Evolutionary conservation across 2,888 invertebrate species (phyloP).

Genomic region (Apamea crenata): DNA sequence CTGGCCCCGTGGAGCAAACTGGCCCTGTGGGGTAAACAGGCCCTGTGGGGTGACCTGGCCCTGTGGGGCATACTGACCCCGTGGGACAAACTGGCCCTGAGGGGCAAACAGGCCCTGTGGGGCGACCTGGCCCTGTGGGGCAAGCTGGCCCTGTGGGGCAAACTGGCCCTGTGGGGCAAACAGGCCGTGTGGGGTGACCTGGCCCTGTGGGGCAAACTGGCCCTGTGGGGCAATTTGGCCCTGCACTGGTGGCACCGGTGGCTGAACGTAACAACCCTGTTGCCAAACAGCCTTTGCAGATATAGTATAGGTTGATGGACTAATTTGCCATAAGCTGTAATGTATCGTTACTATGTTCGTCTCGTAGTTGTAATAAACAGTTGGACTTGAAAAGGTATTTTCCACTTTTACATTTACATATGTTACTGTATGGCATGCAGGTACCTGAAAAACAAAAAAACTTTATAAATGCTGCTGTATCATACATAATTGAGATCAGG

Average conservation of each 20-base stretch:
- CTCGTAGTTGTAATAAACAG: constrained; percentile 53
- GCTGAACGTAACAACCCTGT: not conserved
- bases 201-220: not conserved
- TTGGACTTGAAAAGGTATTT: constrained; percentile 54
- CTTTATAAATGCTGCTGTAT: not conserved
- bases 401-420: constrained; percentile 57
- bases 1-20: not conserved
- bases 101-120: not conserved
- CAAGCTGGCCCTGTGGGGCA: not conserved
- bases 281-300: constrained; percentile 44
- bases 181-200: not conserved
- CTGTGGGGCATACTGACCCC: too few species aligned
- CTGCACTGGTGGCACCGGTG: too few species aligned
- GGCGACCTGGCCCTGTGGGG: too few species aligned
- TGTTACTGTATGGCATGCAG: constrained; percentile 38
- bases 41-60: not conserved
- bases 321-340: constrained; percentile 57
- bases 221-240: not conserved
- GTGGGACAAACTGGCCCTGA: not conserved
- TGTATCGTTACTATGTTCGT: constrained; percentile 46
- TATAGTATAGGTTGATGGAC: constrained; percentile 57
- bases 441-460: constrained; percentile 42
- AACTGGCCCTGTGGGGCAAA: not conserved
- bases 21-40: not conserved
- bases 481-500: not conserved